phyloP scores from a whole-genome alignment of 2,797 vertebrate species.

The Alcedo quadribrachys region DNA sequence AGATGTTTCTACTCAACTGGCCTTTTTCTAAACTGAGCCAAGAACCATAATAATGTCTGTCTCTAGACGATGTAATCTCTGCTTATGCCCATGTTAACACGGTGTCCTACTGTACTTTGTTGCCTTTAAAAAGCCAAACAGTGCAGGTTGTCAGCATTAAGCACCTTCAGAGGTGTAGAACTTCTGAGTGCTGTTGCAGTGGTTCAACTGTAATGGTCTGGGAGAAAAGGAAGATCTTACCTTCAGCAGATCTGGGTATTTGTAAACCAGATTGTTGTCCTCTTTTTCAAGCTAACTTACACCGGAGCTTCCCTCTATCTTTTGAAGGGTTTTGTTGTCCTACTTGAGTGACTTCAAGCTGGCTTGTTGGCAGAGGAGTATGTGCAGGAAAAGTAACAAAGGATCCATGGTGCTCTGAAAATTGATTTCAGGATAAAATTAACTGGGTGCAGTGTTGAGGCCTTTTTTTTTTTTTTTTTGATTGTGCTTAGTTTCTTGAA shows the following conservation, averaged over 20 bases:
- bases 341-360: background rate
- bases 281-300: background rate
- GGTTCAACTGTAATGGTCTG: background rate
- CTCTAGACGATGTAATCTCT: background rate
- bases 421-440: background rate
- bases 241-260: background rate
- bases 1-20: background rate
- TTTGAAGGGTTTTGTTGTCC: background rate
- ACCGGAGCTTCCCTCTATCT: background rate
- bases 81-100: background rate
- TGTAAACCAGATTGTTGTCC: background rate
- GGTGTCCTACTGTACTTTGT: background rate
- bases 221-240: background rate
- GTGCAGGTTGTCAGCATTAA: background rate
- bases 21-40: background rate
- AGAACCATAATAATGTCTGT: fast-evolving
- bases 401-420: background rate
- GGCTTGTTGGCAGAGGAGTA: background rate
- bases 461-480: background rate
- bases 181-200: background rate
- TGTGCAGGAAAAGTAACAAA: background rate
- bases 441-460: background rate
- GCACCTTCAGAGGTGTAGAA: background rate
- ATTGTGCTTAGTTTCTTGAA: background rate
- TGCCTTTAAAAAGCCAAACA: background rate